Base-by-base conservation (phyloP, 2,888 invertebrate species). In the Lasioglossum leucozonium region DNA sequence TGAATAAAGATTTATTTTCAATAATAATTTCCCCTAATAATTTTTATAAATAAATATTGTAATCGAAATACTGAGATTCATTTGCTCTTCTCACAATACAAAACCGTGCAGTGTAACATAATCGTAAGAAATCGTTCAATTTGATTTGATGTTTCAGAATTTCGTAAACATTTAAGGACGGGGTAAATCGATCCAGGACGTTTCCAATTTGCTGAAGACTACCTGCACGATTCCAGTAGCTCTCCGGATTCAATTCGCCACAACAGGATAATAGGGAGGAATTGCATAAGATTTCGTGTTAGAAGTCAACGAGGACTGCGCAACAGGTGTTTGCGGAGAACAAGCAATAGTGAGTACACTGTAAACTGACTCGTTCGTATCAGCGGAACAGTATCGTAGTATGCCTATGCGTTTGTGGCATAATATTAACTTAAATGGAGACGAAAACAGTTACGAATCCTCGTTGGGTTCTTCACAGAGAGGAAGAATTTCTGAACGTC, bases 271-370 rank as follows among this genome's bases (percentile, higher is more conserved):
- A 73, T 73, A 47, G n/a, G 58, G 8, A 34, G 51, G 13, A 75
- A 65, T 84, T 77, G 80, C 82, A 74, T 72, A 81, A 84, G 71
- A 51, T 65, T n/a, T 71, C 18, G 47, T 47, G 76, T 22, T 78
- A 58, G 34, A 80, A 74, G 62, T n/a, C 30, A 22, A 22, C 40
- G 42, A 22, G 47, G 30, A 65, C 74, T 86, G 62, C 42, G 69
- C 83, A 76, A 85, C 55, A 47, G 30, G 26, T 80, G 65, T 85
- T 80, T 77, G 71, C 65, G 26, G 55, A 37, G 69, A 47, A 40
- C 72, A 84, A 84, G 84, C 69, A 84, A 79, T 84, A 47, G 84
- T 79, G 67, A 84, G 85, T 80, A 79, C 67, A 74, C 34, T n/a
- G 58, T 51, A 67, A 77, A 77, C 67, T 16, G 72, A 51, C 30